Evolutionary conservation across 2,113 vertebrate genomes (phyloP).

Genomic region (Callopanchax toddi): DNA sequence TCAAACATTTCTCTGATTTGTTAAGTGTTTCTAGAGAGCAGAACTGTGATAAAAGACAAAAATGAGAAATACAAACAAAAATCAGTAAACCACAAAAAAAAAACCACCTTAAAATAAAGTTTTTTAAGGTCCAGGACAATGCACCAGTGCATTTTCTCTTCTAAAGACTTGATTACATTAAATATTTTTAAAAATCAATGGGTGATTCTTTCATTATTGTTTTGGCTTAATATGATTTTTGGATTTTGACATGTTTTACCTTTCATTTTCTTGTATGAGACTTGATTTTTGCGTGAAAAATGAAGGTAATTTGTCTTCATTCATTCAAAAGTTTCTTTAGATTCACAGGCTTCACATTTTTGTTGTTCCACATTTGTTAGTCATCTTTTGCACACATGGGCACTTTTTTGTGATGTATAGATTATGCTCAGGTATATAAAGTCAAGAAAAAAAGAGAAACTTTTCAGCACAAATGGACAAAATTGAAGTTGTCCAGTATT

Average conservation of each 20-base stretch:
- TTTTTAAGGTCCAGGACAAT: background rate
- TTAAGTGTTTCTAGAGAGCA: background rate
- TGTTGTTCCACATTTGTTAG: background rate
- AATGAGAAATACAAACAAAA: background rate
- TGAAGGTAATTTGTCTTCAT: conserved; percentile 57
- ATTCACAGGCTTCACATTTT: background rate
- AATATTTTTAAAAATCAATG: background rate
- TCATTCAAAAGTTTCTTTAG: conserved; percentile 30
- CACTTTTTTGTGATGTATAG: too few species aligned
- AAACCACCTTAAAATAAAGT: background rate
- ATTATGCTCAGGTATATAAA: too few species aligned
- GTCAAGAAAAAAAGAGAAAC: too few species aligned
- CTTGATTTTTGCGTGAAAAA: conserved; percentile 27
- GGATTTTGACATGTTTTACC: background rate
- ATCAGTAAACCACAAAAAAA: background rate
- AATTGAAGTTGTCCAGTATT: too few species aligned
- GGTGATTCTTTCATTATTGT: background rate
- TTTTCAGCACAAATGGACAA: too few species aligned
- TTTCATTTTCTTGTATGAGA: conserved; percentile 17
- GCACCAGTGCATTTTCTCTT: background rate
- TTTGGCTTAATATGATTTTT: conserved; percentile 6
- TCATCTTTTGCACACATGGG: too few species aligned
- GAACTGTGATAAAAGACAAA: background rate
- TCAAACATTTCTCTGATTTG: background rate
- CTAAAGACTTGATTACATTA: too few species aligned